Base-by-base conservation (phyloP, 2,113 vertebrate species). In the Centropus bengalensis region DNA sequence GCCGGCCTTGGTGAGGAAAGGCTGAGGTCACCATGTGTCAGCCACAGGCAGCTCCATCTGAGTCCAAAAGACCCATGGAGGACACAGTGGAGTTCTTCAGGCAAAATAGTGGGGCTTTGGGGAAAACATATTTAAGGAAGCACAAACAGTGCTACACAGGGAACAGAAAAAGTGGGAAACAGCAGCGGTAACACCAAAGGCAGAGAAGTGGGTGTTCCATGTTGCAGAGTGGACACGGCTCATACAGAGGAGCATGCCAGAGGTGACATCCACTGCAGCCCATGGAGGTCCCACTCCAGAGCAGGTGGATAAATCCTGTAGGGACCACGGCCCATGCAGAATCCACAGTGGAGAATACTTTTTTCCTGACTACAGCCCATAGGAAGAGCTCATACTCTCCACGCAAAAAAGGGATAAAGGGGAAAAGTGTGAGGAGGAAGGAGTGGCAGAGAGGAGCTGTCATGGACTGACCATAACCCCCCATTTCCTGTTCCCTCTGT, bases 161-260 rank as follows among this genome's bases (percentile, higher is more conserved):
- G 17, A 79, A 70, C 5, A 42, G 26, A 84, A 82, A 62, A 47
- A 52, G 23, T 18, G 11, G 32, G n/a, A 56, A 73, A 73, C 8
- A 28, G 42, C 42, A 83, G 47, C 68, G 23, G n/a, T 22, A 77
- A 64, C 18, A 55, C 13, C 36, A 68, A 59, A 13, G 55, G 60
- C 11, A 17, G 71, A 81, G 33, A 42, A 63, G n/a, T 26, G 71
- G 20, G 6, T 60, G 32, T 10, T 78, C 51, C 26, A n/a, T 3
- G 2, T 22, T 33, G 38, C 1, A 0, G 45, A 55, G 23, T 23
- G 62, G 56, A 54, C 10, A 28, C 4, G 69, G 36, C 12, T 22
- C 24, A 16, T 1, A 10, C 13, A 1, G 3, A 80, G 47, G 74
- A 58, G 42, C 27, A 58, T 0, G 0, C 3, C 44, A n/a, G 51